phyloP scores from a whole-genome alignment of 23 tunicate species.

The Trididemnum miniatum region DNA sequence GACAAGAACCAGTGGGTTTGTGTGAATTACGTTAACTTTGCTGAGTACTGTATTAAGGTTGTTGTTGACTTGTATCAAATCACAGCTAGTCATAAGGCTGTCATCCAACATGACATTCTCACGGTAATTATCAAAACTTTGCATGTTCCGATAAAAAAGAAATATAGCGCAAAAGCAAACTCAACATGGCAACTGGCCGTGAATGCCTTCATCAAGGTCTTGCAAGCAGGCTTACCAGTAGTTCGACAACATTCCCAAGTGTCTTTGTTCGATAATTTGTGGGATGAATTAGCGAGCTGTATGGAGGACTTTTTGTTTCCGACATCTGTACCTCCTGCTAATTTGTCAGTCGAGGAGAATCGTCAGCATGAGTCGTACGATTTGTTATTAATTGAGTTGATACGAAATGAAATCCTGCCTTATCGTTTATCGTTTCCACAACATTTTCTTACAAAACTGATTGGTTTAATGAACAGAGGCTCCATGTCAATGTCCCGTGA shows the following conservation, averaged over 20 bases:
- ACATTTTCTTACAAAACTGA: conserved; percentile 46
- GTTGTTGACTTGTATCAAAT: conserved; percentile 82
- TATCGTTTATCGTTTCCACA: conserved; percentile 75
- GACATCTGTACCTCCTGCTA: conserved; percentile 30
- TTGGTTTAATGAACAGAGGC: conserved; percentile 77
- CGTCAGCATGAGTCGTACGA: conserved; percentile 65
- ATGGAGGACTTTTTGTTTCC: conserved; percentile 89
- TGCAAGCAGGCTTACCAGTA: conserved; percentile 87
- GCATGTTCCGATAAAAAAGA: conserved; percentile 46
- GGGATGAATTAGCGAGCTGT: conserved; percentile 85
- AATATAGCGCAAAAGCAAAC: conserved; percentile 28
- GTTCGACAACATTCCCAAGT: conserved; percentile 89
- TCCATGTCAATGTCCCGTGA: conserved; percentile 47
- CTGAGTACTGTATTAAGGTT: conserved; percentile 75
- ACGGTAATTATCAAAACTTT: conserved; percentile 56
- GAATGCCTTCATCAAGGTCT: conserved; percentile 66
- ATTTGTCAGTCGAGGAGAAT: conserved; percentile 63
- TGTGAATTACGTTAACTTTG: conserved; percentile 68
- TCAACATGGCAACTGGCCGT: conserved; percentile 89
- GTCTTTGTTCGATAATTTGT: conserved; percentile 59
- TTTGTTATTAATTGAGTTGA: conserved; percentile 62
- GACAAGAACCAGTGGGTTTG: conserved; percentile 75
- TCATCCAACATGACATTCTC: conserved; percentile 64
- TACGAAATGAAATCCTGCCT: conserved; percentile 76
- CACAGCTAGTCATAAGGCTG: conserved; percentile 93